Conservation (phyloP, 1,140 invertebrate genomes). For the Andrena cerasifolii region DNA sequence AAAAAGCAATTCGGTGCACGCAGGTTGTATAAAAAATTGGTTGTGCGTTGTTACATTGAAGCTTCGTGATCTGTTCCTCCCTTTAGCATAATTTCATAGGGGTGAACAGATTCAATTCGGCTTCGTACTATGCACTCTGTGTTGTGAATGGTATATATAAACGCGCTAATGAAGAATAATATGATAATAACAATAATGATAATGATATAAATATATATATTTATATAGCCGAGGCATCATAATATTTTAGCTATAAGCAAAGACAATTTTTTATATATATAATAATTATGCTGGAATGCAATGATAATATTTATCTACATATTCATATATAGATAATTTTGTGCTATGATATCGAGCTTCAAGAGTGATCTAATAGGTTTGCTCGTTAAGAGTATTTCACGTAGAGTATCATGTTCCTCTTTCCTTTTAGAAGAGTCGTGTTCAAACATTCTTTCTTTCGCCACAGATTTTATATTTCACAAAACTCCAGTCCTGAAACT, state of each 20-base stretch:
- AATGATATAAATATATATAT: conserved; percentile 72
- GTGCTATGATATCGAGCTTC: conserved; percentile 56
- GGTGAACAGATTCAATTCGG: conserved; percentile 72
- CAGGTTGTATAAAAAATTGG: conserved; percentile 81
- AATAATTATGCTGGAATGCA: conserved; percentile 75
- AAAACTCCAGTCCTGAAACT: too few relatives aligned
- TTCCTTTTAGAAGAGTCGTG: conserved; percentile 55
- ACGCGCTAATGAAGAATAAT: conserved; percentile 63
- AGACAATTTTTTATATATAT: conserved; percentile 82
- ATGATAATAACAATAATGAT: conserved; percentile 70
- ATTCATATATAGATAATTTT: conserved; percentile 66
- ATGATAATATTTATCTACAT: conserved; percentile 78
- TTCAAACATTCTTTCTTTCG: conserved; percentile 5
- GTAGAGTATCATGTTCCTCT: conserved; percentile 62
- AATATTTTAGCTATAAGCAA: conserved; percentile 81
- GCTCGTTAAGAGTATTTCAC: conserved; percentile 50
- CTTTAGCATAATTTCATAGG: conserved; percentile 60
- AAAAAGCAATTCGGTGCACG: conserved; percentile 73
- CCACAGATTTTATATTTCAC: conserved; percentile 3
- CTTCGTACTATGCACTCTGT: conserved; percentile 83
- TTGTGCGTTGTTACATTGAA: conserved; percentile 80
- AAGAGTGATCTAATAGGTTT: conserved; percentile 51
- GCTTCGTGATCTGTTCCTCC: conserved; percentile 70
- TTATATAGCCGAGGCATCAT: conserved; percentile 80
- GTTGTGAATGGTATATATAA: conserved; percentile 81